Base-by-base conservation (phyloP, 2,888 invertebrate species). In the Cetonia aurata region DNA sequence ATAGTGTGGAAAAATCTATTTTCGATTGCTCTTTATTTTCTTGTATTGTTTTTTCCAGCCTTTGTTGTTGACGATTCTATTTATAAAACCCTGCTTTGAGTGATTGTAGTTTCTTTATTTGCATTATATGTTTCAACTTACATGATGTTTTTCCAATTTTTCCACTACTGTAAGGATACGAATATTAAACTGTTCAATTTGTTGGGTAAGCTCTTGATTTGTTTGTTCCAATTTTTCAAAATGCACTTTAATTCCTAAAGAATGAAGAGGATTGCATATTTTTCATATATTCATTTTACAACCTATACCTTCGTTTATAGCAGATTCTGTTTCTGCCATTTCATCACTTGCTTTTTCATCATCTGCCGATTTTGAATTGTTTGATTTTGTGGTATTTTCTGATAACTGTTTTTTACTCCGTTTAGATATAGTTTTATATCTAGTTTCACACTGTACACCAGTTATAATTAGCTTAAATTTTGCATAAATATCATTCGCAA, bases 381-480 rank as follows among this genome's bases (percentile, higher is more conserved):
- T 46, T 25, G 17, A 25, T 46, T 60, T 60, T 44, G 10, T 12
- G 17, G 15, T 19, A 46, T 68, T 68, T 31, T 68, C 68, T n/a
- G 17, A 6, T 15, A 42, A 55, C 46, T 68, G 48, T 50, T 57
- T 68, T 57, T 25, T 25, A 25, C 42, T 68, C 15, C 48, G 44
- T 25, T 68, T 68, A 37, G 41, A 48, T 15, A 68, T 37, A 12
- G 68, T 68, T 56, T 68, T 68, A 42, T 57, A 68, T 56, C 68
- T 68, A 31, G 44, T 68, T 57, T 68, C 57, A 15, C 57, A 68
- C 17, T 68, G 68, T n/a, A 48, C 48, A 15, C 57, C 56, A 8
- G 68, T 46, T 46, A 68, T 46, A 15, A 48, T 57, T 19, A 55
- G 33, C 25, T 56, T 56, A 31, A 48, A 68, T 41, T 46, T 55